Conservation (phyloP, 2,113 vertebrate species). For the Colinus virginianus region DNA sequence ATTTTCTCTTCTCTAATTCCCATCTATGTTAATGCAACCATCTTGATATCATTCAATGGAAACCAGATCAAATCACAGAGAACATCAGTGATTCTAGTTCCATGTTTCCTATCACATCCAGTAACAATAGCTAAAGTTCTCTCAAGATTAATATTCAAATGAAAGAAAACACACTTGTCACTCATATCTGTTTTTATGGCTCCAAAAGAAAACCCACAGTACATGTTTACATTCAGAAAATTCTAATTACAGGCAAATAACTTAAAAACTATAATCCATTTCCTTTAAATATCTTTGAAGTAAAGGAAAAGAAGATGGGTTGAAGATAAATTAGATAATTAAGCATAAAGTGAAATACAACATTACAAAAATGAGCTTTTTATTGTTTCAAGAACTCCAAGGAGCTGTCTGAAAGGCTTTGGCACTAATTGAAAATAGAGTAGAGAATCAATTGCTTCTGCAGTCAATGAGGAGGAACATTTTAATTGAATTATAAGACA, state of each 20-base stretch:
- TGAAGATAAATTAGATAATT: slow-evolving; percentile 40
- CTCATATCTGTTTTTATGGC: not conserved
- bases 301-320: not conserved
- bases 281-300: not conserved
- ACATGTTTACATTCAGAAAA: not conserved
- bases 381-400: slow-evolving; percentile 47
- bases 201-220: not conserved
- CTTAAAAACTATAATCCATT: not conserved
- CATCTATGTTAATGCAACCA: not conserved
- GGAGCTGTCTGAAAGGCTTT: slow-evolving; percentile 40
- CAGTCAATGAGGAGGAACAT: slow-evolving; percentile 57
- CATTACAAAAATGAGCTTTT: slow-evolving; percentile 39
- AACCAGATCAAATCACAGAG: not conserved
- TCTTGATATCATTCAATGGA: not conserved
- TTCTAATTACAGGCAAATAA: not conserved
- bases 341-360: slow-evolving; percentile 37
- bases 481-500: slow-evolving; percentile 67
- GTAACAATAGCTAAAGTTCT: not conserved
- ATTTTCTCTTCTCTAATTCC: not conserved
- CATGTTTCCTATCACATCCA: not conserved
- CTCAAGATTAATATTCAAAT: slow-evolving; percentile 8
- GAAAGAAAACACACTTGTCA: not conserved
- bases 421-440: slow-evolving; percentile 52
- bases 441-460: slow-evolving; percentile 49
- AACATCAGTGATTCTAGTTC: not conserved